These are phyloP conservation scores for Drosophila repleta DNA, from an alignment of 1,140 invertebrate species.

Conservation along the genomic window DNA sequence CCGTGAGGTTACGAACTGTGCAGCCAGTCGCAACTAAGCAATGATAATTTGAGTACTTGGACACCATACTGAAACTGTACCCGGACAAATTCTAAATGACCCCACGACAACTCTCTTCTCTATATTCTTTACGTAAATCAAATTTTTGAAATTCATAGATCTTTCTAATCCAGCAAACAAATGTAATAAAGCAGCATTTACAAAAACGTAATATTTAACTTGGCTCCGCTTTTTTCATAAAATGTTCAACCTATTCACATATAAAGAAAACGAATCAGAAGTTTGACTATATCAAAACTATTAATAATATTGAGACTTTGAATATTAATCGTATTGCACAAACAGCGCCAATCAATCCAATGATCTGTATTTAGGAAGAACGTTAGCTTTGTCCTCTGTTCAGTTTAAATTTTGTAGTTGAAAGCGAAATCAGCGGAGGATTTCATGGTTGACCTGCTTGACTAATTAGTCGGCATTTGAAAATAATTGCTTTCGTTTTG, in stretches of 20 bases:
- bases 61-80: conserved; percentile 3
- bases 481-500: conserved; percentile 21
- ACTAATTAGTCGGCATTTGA: conserved; percentile 18
- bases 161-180: conserved; percentile 18
- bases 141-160: conserved; percentile 8
- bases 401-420: background rate
- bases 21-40: conserved; percentile 26
- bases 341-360: no score
- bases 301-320: no score
- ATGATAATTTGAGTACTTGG: background rate
- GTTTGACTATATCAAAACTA: no score
- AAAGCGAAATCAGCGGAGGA: background rate
- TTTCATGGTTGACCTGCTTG: background rate
- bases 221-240: background rate
- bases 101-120: background rate
- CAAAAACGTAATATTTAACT: conserved; percentile 3
- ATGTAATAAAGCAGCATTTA: conserved; percentile 48
- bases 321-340: no score
- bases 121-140: conserved; percentile 12
- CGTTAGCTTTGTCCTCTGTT: background rate
- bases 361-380: no score
- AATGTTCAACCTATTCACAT: no score
- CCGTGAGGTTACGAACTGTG: conserved; percentile 32
- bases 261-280: no score
- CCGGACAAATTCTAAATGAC: conserved; percentile 12